phyloP scores from a whole-genome alignment of 2,113 vertebrate genomes.

The Mirounga angustirostris region DNA sequence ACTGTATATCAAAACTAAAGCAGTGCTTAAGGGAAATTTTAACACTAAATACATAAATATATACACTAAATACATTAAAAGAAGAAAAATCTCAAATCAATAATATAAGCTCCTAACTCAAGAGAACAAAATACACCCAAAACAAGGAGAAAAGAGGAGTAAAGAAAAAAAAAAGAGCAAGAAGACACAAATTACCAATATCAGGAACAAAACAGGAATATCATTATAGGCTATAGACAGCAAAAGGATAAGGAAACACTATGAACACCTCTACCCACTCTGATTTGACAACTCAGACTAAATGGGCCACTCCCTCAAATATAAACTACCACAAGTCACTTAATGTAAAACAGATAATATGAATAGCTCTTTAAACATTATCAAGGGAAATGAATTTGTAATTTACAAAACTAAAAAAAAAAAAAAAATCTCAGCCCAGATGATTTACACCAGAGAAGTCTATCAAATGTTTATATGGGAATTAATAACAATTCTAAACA shows the following conservation, averaged over 20 bases:
- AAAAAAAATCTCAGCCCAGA: background rate
- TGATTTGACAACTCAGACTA: background rate
- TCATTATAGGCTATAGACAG: background rate
- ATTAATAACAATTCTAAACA: conserved; percentile 12
- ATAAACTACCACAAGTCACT: background rate
- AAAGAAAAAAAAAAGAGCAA: no score
- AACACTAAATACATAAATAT: background rate
- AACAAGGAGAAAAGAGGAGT: background rate
- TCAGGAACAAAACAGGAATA: background rate
- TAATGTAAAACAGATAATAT: background rate
- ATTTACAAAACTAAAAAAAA: background rate
- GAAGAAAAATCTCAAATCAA: background rate
- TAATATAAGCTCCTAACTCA: background rate
- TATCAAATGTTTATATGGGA: background rate
- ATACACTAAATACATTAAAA: background rate
- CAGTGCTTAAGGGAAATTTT: background rate
- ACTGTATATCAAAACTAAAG: background rate
- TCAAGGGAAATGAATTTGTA: background rate
- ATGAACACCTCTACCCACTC: background rate
- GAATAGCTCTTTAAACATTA: background rate
- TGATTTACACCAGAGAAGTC: background rate
- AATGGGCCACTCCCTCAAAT: background rate
- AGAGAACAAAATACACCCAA: background rate
- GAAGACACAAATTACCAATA: background rate
- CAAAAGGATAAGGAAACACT: background rate